Conservation (phyloP, 1,140 invertebrate genomes). For the Andricus grossulariae region DNA sequence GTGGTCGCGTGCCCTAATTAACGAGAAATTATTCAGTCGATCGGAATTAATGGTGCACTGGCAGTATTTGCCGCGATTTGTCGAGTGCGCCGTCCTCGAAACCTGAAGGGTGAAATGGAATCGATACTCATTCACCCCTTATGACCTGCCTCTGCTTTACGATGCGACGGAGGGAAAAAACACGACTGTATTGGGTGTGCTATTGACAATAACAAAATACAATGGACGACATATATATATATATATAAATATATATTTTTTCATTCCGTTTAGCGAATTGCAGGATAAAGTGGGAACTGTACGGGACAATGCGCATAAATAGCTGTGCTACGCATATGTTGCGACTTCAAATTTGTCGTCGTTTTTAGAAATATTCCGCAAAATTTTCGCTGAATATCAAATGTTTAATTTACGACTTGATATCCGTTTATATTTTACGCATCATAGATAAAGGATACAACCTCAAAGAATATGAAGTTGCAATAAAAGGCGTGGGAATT, state of each 20-base stretch:
- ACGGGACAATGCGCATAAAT: not conserved
- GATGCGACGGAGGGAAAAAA: constrained; percentile 36
- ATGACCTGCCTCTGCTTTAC: constrained; percentile 44
- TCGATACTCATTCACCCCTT: constrained; percentile 41
- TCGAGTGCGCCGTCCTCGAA: constrained; percentile 3
- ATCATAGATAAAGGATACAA: no score
- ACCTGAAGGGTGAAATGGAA: constrained; percentile 42
- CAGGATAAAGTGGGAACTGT: not conserved
- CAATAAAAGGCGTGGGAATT: not conserved
- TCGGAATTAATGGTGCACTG: constrained; percentile 43
- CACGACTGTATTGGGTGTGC: constrained; percentile 30
- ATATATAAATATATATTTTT: constrained; percentile 27
- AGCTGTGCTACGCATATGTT: not conserved
- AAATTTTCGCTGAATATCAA: no score
- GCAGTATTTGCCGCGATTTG: constrained; percentile 37
- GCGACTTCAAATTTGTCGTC: not conserved
- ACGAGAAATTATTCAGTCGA: constrained; percentile 30
- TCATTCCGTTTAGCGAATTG: constrained; percentile 20
- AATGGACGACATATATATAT: constrained; percentile 4
- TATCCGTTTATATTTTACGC: no score
- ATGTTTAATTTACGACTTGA: no score
- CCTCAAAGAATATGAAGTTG: no score
- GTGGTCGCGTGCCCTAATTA: constrained; percentile 24
- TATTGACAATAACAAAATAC: constrained; percentile 27
- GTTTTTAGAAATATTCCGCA: not conserved